These are phyloP conservation scores for Steinernema khuongi DNA, from an alignment of 1,140 invertebrate species.

Conservation along the genomic window DNA sequence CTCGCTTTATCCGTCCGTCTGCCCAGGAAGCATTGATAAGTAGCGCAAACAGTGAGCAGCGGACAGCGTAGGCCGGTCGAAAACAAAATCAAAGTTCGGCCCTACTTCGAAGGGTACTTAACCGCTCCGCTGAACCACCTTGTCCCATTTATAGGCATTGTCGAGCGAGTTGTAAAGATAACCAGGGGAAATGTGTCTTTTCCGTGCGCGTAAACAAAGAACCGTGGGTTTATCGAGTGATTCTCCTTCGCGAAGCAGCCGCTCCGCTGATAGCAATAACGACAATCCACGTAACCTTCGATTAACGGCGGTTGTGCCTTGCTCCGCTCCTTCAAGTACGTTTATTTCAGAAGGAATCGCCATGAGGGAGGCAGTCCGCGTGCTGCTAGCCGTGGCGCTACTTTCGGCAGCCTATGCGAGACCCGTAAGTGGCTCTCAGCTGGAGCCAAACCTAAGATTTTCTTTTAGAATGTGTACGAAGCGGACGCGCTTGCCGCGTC, in stretches of 20 bases:
- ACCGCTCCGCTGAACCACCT: neutral
- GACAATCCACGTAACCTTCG: slow-evolving; percentile 5
- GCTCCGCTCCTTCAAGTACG: neutral
- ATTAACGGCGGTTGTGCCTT: neutral
- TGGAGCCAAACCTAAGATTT: neutral
- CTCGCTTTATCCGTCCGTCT: too few species aligned
- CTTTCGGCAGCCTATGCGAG: neutral
- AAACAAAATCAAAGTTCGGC: too few species aligned
- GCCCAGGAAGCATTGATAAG: too few species aligned
- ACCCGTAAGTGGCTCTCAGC: neutral
- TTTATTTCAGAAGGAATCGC: slow-evolving; percentile 7
- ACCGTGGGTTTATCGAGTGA: neutral
- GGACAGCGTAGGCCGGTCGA: neutral
- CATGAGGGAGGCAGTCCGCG: slow-evolving; percentile 1
- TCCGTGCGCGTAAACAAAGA: neutral
- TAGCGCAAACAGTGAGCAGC: slow-evolving; percentile 2
- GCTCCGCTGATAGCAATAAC: slow-evolving; percentile 5
- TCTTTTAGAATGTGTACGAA: neutral
- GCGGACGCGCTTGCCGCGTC: neutral
- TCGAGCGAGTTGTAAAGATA: neutral
- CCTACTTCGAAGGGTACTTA: too few species aligned
- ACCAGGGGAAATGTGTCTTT: neutral
- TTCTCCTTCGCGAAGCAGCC: neutral
- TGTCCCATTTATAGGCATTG: neutral
- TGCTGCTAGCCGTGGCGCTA: slow-evolving; percentile 7